Base-by-base conservation (phyloP, 2,888 invertebrate genomes). In the Opisthograptis luteolata region DNA sequence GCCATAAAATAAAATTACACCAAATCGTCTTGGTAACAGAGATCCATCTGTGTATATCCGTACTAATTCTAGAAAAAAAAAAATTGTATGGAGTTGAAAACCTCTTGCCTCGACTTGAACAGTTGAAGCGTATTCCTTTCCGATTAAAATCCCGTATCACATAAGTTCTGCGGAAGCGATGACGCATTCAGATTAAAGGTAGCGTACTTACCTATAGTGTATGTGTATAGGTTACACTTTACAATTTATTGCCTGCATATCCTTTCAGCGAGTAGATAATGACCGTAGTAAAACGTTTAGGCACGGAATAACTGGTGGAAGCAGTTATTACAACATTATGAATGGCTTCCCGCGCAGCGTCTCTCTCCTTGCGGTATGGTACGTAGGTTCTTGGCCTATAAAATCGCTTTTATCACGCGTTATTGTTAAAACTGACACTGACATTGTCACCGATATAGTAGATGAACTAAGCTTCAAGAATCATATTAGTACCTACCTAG, bases 201-300 rank as follows among this genome's bases (percentile, higher is more conserved):
- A 30, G 1, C 14, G 7, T 19, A 19, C 1, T 2, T 34, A 20
- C 8, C n/a, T n/a, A 6, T 31, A 71, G 69, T 65, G 73, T 71
- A 76, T 77, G 75, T 70, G 79, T 79, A 76, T 81, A 79, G 76
- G 81, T 79, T 76, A 71, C 75, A 76, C 70, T 81, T 61, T 72
- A 81, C 78, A 84, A 90, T 90, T 89, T 90, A 90, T 88, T 76
- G 88, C 83, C 73, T 88, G 89, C 87, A 90, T 89, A 90, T 89
- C 88, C 88, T 89, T 89, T 90, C 90, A 88, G 80, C 87, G 88
- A 83, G 83, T 87, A 86, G 88, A 89, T 90, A 90, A 90, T 90
- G 88, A 88, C 89, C 85, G 87, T 84, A 89, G 89, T 90, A 87
- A 89, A 90, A 87, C 90, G 88, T 87, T 89, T 89, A 89, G 88